A percentile compares a stretch with the other conserved stretches of the same genome.
Evolutionary conservation across 2,888 invertebrate species (phyloP).

Genomic region (Erebia aethiops): DNA sequence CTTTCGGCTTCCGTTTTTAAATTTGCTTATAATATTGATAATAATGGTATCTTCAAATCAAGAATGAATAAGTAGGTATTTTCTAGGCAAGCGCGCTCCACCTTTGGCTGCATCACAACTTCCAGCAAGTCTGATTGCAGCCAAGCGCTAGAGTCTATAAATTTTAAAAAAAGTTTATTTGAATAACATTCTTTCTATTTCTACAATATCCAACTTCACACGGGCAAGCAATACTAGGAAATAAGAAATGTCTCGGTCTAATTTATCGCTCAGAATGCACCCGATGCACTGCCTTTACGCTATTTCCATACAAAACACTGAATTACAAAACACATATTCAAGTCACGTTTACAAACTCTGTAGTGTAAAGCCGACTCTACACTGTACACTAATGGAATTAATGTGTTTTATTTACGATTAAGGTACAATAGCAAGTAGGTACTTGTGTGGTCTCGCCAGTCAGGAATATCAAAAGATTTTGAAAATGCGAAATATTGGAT

Average conservation of each 20-base stretch:
- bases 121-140: too few species aligned
- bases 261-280: constrained; percentile 20
- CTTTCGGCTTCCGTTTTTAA: too few species aligned
- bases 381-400: constrained; percentile 17
- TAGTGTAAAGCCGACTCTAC: constrained; percentile 19
- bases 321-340: constrained; percentile 28
- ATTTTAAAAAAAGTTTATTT: too few species aligned
- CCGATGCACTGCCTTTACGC: constrained; percentile 16
- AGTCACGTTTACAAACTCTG: constrained; percentile 16
- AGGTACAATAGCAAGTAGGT: not conserved
- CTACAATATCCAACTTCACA: not conserved
- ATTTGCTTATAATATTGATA: too few species aligned
- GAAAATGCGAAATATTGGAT: too few species aligned
- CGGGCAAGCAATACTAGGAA: not conserved
- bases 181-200: too few species aligned
- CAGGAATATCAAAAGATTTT: too few species aligned
- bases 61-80: too few species aligned
- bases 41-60: too few species aligned
- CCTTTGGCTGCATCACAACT: too few species aligned
- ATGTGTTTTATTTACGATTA: not conserved
- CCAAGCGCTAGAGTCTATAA: too few species aligned
- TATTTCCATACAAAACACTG: constrained; percentile 28
- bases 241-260: not conserved
- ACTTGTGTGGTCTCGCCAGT: not conserved
- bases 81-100: too few species aligned